These are phyloP conservation scores for Zaprionus vittiger DNA, from an alignment of 1,140 invertebrate genomes.

Conservation along the genomic window DNA sequence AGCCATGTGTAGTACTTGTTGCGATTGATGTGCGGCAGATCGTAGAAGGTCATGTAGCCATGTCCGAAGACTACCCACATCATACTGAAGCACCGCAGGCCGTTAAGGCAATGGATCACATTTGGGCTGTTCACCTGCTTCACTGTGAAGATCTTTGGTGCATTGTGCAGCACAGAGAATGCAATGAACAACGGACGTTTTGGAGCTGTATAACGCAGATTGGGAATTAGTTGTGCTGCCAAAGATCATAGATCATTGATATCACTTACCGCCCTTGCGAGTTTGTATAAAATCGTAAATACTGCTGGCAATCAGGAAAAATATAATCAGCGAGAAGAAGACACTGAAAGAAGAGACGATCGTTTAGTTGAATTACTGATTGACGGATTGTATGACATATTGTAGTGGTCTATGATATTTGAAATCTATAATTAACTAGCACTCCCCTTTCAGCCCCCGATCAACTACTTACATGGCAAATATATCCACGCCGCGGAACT, in stretches of 20 bases:
- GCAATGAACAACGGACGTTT: constrained; percentile 66
- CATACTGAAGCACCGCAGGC: constrained; percentile 87
- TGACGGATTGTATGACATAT: background rate
- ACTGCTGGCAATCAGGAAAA: constrained; percentile 72
- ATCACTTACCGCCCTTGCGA: constrained; percentile 60
- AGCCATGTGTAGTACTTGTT: constrained; percentile 72
- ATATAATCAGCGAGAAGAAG: constrained; percentile 70
- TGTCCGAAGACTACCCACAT: constrained; percentile 89
- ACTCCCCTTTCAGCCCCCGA: no score
- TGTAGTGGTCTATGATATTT: background rate
- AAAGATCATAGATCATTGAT: background rate
- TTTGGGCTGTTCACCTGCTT: constrained; percentile 75
- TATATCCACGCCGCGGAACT: constrained; percentile 70
- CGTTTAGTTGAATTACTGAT: background rate
- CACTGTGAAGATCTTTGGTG: constrained; percentile 79
- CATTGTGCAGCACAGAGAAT: constrained; percentile 78
- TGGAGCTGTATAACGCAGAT: constrained; percentile 28
- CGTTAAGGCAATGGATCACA: constrained; percentile 85
- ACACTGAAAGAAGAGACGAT: constrained; percentile 38
- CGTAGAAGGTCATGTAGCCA: constrained; percentile 78
- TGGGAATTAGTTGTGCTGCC: background rate
- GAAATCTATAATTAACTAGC: no score
- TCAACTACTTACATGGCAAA: constrained; percentile 73
- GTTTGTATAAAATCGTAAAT: constrained; percentile 76
- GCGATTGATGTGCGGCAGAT: constrained; percentile 72